Base-by-base conservation (phyloP, 2,888 invertebrate species). In the Athalia circularis region DNA sequence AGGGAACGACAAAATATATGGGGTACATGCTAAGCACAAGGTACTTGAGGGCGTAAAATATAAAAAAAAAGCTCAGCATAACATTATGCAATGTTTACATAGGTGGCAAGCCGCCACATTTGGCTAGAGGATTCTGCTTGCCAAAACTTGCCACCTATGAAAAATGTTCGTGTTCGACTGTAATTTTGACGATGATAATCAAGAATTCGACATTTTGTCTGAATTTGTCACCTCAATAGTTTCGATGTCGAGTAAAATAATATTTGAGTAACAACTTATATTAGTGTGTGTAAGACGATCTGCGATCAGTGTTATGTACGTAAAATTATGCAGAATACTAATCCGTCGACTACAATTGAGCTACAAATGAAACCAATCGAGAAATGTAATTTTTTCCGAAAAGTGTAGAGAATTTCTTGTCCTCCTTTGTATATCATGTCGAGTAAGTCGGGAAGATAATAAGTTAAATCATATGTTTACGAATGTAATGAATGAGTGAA, bases 1-100 rank as follows among this genome's bases (percentile, higher is more conserved):
- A 84, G 83, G 80, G 82, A 82, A 84, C 80, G 77, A 80, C 81
- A 83, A 79, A 79, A 77, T 50, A 72, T 11, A 47, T 43, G 52
- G 62, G 29, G 29, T 52, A 75, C 72, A 85, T 85, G 84, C 83
- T 77, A 84, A 86, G 82, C 83, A 75, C 81, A 50, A 62, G 75
- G 62, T 75, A 8, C 45, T 15, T 43, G 48, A 61, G 75, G 62
- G 62, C 6, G n/a, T 4, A 43, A 7, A 70, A 15, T 29, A 62
- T 48, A 70, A n/a, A 13, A 50, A 11, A 29, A 29, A 29, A 29
- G 29, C 29, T 29, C 29, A 29, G 29, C 29, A 2, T 29, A 29
- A 29, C 29, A 29, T 29, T 29, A 29, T 29, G 29, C 29, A 8
- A 5, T 15, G 29, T 52, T 15, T 29, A 54, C 47, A 72, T 13